phyloP scores from a whole-genome alignment of 2,113 vertebrate species.

The Chlamydotis undulata region DNA sequence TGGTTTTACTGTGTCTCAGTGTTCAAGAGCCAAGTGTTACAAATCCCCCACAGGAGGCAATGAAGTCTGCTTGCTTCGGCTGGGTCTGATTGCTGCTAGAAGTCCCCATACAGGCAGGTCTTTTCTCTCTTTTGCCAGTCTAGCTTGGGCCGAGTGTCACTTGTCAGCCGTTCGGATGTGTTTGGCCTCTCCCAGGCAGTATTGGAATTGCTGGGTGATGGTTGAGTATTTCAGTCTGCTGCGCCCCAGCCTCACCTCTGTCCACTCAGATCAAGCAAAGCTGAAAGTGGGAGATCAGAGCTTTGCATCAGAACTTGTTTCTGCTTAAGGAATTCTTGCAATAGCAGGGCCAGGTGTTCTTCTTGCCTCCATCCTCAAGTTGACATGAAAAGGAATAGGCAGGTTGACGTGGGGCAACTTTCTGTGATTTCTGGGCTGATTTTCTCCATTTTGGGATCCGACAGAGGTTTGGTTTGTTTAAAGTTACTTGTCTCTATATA shows the following conservation, averaged over 20 bases:
- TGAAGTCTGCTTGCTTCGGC: neutral
- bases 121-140: neutral
- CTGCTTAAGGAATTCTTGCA: neutral
- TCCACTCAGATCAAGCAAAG: neutral
- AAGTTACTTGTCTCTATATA: neutral
- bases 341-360: neutral
- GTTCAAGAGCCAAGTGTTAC: neutral
- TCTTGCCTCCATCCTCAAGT: neutral
- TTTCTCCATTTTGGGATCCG: neutral
- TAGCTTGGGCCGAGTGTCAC: neutral
- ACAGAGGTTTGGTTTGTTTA: neutral
- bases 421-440: neutral
- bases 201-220: neutral
- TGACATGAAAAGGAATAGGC: neutral
- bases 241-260: neutral
- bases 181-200: neutral
- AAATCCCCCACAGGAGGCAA: neutral
- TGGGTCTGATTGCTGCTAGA: neutral
- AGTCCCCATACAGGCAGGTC: neutral
- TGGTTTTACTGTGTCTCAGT: neutral
- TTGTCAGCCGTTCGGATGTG: fast-evolving
- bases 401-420: neutral
- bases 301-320: neutral
- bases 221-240: neutral
- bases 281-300: neutral